These are phyloP conservation scores for Phrynocephalus versicolor DNA, from an alignment of 2,113 vertebrate species.

Conservation along the genomic window DNA sequence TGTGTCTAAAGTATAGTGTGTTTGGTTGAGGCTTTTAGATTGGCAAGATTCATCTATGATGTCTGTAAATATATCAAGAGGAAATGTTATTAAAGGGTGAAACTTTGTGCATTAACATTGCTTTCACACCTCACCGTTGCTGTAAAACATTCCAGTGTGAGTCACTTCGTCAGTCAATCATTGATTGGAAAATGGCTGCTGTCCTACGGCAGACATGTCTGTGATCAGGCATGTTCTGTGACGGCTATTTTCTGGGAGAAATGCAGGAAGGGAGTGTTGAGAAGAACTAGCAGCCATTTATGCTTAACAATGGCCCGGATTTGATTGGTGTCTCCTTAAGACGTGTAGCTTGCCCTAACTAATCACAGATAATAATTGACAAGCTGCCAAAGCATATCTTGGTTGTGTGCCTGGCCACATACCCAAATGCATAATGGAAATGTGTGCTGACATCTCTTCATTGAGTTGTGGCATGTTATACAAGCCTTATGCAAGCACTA, in stretches of 20 bases:
- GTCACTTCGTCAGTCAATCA: background rate
- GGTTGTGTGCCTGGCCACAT: no score
- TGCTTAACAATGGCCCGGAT: background rate
- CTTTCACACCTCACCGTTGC: no score
- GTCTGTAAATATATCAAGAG: background rate
- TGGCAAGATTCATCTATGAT: background rate
- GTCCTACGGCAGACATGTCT: background rate
- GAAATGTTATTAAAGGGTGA: no score
- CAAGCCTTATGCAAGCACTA: no score
- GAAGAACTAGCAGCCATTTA: background rate
- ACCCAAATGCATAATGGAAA: no score
- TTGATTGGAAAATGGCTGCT: background rate
- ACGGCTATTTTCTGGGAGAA: background rate
- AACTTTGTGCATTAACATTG: no score
- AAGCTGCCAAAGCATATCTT: no score
- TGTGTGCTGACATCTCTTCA: no score
- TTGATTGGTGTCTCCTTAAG: no score
- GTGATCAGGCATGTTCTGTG: background rate
- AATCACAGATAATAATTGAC: no score
- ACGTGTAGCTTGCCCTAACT: no score
- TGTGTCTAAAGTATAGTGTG: background rate
- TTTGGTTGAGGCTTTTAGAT: background rate
- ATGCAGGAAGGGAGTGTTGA: background rate
- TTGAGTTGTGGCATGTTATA: no score
- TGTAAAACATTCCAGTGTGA: background rate